Conservation (phyloP, 1,140 invertebrate species). For the Diprion similis region DNA sequence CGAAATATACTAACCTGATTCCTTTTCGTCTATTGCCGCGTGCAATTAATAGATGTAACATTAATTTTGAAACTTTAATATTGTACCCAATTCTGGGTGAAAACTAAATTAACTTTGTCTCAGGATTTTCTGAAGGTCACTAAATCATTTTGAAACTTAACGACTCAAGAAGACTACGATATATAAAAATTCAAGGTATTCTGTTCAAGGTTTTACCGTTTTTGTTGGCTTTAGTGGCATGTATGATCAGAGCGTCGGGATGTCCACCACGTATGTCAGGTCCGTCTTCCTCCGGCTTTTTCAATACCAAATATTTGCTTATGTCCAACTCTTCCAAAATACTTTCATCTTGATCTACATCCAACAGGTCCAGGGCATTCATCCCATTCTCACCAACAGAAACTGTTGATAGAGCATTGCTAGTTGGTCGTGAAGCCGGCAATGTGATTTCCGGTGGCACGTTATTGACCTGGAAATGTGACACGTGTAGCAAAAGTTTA, state of each 20-base stretch:
- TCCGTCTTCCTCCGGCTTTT: conserved; percentile 81
- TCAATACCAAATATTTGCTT: conserved; percentile 76
- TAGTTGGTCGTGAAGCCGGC: conserved; percentile 48
- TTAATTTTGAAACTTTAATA: no score
- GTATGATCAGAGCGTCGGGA: conserved; percentile 90
- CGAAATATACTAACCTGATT: conserved; percentile 58
- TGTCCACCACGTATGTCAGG: conserved; percentile 90
- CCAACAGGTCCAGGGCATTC: conserved; percentile 53
- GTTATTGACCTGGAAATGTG: not conserved
- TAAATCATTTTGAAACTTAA: no score
- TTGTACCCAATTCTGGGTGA: no score
- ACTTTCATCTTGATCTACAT: conserved; percentile 55
- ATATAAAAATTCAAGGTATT: no score
- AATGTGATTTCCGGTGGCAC: conserved; percentile 42
- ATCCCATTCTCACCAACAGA: conserved; percentile 52
- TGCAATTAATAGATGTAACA: conserved; percentile 29
- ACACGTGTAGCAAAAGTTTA: no score
- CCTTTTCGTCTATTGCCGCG: conserved; percentile 61
- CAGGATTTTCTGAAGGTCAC: no score
- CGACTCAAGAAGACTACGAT: no score
- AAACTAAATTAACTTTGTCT: no score
- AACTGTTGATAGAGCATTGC: conserved; percentile 51
- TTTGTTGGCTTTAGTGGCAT: conserved; percentile 91
- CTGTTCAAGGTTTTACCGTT: conserved; percentile 65
- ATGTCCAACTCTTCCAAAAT: conserved; percentile 84